These are phyloP conservation scores for Mesorhabditis sp. DNA, from an alignment of 2,888 invertebrate species.

Conservation along the genomic window DNA sequence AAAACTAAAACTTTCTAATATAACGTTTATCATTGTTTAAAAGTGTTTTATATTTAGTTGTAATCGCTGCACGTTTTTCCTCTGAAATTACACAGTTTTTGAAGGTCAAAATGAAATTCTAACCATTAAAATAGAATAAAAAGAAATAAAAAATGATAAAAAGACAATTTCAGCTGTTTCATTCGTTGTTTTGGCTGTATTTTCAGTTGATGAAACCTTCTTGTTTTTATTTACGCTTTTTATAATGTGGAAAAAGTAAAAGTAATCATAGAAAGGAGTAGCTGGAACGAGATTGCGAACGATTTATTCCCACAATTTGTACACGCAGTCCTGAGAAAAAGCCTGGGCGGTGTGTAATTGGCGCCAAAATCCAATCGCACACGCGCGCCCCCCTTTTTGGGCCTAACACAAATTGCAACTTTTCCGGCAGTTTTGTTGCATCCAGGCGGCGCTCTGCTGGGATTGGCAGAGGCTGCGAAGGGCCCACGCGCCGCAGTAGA, in stretches of 20 bases:
- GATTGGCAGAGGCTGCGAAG: constrained; percentile 19
- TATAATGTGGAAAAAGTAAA: background rate
- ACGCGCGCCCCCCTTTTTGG: background rate
- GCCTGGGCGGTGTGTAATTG: too few species aligned
- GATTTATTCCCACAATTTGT: too few species aligned
- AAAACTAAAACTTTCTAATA: background rate
- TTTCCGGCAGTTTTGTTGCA: constrained; percentile 30
- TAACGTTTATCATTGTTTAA: background rate
- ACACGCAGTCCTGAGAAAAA: too few species aligned
- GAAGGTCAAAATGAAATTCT: background rate
- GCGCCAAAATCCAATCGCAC: too few species aligned
- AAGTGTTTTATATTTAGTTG: background rate
- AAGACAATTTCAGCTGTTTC: background rate
- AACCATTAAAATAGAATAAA: background rate
- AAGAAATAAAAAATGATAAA: background rate
- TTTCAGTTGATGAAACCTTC: background rate
- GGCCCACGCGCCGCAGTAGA: constrained; percentile 37
- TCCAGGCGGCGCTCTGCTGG: constrained; percentile 21
- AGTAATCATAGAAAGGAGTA: background rate
- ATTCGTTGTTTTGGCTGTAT: background rate
- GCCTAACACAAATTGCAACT: constrained; percentile 28
- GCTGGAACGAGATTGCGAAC: too few species aligned
- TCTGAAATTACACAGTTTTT: background rate
- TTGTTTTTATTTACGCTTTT: background rate
- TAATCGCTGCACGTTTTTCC: background rate